phyloP scores from a whole-genome alignment of 2,797 vertebrate species.

The Rhincodon typus region DNA sequence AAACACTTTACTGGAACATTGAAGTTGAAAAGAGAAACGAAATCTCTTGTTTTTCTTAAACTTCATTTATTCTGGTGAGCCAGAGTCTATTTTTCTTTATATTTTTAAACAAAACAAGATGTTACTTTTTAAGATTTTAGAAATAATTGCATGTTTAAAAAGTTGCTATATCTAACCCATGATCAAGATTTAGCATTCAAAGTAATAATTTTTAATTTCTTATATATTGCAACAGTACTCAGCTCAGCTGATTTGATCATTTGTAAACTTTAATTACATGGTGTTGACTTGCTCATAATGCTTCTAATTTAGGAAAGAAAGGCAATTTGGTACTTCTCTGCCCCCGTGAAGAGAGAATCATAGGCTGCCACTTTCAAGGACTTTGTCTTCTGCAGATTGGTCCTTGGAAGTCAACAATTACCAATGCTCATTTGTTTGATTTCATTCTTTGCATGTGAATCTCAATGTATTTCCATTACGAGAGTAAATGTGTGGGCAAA shows the following conservation, averaged over 20 bases:
- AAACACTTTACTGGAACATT: background rate
- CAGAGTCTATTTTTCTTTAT: background rate
- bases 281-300: conserved; percentile 26
- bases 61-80: background rate
- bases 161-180: background rate
- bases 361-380: conserved; percentile 27
- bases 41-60: background rate
- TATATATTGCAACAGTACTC: too few relatives aligned
- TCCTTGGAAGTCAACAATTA: conserved; percentile 22
- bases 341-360: conserved; percentile 35
- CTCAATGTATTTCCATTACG: background rate
- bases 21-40: background rate
- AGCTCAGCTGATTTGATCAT: background rate
- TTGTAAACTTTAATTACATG: conserved; percentile 19
- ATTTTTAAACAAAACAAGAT: background rate
- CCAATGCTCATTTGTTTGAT: background rate
- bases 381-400: background rate
- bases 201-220: conserved; percentile 20
- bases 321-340: background rate
- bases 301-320: conserved; percentile 14
- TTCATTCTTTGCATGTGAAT: background rate
- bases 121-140: background rate
- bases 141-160: background rate
- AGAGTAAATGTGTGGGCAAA: background rate
- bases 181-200: background rate